Evolutionary conservation across 2,113 vertebrate genomes (phyloP).

Genomic region (Antechinus flavipes): DNA sequence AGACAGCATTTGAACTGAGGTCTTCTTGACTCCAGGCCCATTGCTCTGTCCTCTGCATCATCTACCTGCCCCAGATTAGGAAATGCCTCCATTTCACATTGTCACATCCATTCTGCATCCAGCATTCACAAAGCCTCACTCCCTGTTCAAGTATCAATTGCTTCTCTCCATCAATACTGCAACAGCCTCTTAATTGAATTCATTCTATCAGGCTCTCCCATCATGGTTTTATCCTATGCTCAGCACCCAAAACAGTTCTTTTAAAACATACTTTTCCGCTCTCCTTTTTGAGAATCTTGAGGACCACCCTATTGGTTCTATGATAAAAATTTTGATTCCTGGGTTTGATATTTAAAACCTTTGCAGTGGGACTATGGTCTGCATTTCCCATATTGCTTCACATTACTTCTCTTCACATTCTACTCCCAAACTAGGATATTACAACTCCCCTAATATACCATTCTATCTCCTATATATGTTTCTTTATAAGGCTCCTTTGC

Average conservation of each 20-base stretch:
- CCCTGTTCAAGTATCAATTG: no score
- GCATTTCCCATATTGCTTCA: background rate
- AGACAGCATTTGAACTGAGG: background rate
- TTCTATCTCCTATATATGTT: background rate
- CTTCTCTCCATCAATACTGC: background rate
- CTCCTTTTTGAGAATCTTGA: background rate
- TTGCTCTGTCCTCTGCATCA: background rate
- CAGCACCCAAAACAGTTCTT: background rate
- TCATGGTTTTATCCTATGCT: background rate
- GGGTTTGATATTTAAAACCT: background rate
- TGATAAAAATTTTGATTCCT: background rate
- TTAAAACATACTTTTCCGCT: background rate
- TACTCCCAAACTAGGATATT: background rate
- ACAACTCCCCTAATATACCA: background rate
- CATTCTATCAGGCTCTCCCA: background rate
- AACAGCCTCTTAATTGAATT: background rate
- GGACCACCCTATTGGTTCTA: background rate
- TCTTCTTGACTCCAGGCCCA: background rate
- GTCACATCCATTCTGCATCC: no score
- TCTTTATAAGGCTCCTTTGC: background rate
- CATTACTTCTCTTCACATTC: background rate
- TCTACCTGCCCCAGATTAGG: no score
- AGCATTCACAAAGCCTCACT: no score
- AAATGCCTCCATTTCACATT: no score
- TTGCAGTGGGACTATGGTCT: background rate